Base-by-base conservation (phyloP, 2,797 vertebrate genomes). In the Tympanoctomys barrerae region DNA sequence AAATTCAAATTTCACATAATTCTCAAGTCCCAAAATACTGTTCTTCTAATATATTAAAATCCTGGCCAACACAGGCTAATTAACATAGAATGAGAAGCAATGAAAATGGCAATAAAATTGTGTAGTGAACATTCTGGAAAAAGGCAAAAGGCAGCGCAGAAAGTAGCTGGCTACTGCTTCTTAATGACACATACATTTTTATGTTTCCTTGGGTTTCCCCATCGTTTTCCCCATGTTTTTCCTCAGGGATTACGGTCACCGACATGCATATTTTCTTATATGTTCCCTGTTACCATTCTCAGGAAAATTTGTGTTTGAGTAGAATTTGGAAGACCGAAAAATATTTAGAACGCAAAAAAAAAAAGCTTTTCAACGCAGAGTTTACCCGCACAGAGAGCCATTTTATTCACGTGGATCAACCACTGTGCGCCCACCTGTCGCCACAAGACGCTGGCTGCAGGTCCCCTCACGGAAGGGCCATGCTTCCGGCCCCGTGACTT, bases 1-100 rank as follows among this genome's bases (percentile, higher is more conserved):
- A 59, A 57, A 89, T 62, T 77, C 10, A 22, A 87, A 62, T 93
- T 92, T 95, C 28, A 12, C 39, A 39, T 70, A 52, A 75, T 85
- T 91, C 71, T 91, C n/a, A 64, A 7, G 10, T 24, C 52, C 83
- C 28, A 3, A 95, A 93, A 75, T 85, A 75, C 33, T 57, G 14
- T 80, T 91, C 75, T 75, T 86, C 64, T 54, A 54, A 49, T 19
- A 68, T 82, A 52, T 33, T 73, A 66, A 89, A 42, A 10, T 24
- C 31, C 10, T 49, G 33, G 64, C 64, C 28, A 70, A 84, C 13
- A 78, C 33, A 88, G 73, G 64, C 31, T 82, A 86, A 61, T 42
- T 4, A 22, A 42, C 31, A 18, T 18, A 54, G 14, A 94, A 82
- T 73, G n/a, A 86, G 61, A 81, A 96, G 61, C 39, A 28, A 33